phyloP scores from a whole-genome alignment of 2,888 invertebrate species.

The Yponomeuta sedellus region DNA sequence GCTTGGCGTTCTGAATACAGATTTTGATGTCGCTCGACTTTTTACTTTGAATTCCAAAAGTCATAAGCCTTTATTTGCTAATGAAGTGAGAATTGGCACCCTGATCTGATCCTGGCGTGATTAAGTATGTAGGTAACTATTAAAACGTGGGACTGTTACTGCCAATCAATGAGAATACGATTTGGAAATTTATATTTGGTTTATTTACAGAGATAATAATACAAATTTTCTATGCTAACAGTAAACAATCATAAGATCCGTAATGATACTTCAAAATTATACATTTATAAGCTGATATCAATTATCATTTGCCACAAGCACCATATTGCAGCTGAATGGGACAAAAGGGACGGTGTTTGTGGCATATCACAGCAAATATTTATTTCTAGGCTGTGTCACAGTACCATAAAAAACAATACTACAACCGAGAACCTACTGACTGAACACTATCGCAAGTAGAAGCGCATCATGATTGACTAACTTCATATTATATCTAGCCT shows the following conservation, averaged over 20 bases:
- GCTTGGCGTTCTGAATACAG: no score
- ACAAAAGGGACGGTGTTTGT: slow-evolving; percentile 24
- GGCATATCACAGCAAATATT: slow-evolving; percentile 36
- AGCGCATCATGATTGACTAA: background rate
- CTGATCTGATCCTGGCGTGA: no score
- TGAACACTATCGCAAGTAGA: background rate
- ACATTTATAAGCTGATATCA: slow-evolving; percentile 10
- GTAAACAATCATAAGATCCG: slow-evolving; percentile 9
- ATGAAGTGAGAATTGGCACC: no score
- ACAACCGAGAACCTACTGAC: background rate
- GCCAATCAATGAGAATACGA: background rate
- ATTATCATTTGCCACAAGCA: slow-evolving; percentile 13
- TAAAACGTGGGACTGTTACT: no score
- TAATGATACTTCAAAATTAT: slow-evolving; percentile 6
- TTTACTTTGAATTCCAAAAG: no score
- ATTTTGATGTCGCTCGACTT: no score
- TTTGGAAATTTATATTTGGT: slow-evolving; percentile 8
- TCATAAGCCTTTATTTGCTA: no score
- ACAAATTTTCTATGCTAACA: background rate
- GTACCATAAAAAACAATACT: background rate
- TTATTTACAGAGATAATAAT: slow-evolving; percentile 13
- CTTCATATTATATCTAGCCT: background rate
- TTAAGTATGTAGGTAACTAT: no score
- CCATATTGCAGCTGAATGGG: background rate
- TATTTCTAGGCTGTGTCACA: slow-evolving; percentile 17